phyloP scores from a whole-genome alignment of 30 jellyfish, hydroid and myxozoan genomes.

The Chrysaora quinquecirrha region DNA sequence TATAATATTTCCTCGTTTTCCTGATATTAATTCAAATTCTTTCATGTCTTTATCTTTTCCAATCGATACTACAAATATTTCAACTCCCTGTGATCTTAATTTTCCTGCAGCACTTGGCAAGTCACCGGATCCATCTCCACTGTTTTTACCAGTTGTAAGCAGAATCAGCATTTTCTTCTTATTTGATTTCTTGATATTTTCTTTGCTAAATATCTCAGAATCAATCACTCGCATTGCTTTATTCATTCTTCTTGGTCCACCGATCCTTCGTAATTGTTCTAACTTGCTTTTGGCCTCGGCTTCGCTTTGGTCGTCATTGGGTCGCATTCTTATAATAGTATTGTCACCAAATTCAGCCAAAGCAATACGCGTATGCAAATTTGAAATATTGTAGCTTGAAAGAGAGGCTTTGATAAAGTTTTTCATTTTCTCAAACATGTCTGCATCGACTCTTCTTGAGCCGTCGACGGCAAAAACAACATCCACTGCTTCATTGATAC shows the following conservation, averaged over 20 bases:
- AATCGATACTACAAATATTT: conserved; percentile 60
- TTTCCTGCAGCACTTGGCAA: conserved; percentile 62
- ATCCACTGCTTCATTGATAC: conserved; percentile 45
- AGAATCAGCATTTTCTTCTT: conserved; percentile 59
- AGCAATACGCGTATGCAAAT: conserved; percentile 55
- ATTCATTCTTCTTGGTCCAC: conserved; percentile 78
- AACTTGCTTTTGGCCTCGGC: neutral
- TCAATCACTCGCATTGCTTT: conserved; percentile 53
- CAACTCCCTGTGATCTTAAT: conserved; percentile 53
- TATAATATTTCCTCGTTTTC: conserved; percentile 20
- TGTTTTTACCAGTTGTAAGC: conserved; percentile 75
- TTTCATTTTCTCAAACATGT: conserved; percentile 50
- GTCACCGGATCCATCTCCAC: conserved; percentile 57
- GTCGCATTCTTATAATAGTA: conserved; percentile 19
- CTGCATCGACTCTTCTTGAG: conserved; percentile 62
- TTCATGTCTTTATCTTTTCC: conserved; percentile 66
- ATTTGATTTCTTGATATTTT: conserved; percentile 35
- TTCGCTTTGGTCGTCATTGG: conserved; percentile 45
- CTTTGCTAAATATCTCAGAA: conserved; percentile 22
- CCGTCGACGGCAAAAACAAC: conserved; percentile 76
- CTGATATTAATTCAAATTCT: conserved; percentile 28
- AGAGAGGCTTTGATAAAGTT: conserved; percentile 50
- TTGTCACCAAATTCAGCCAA: conserved; percentile 57
- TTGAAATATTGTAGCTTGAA: conserved; percentile 48
- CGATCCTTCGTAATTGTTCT: conserved; percentile 27